A percentile compares a stretch with the other conserved stretches of the same genome.
Conservation (phyloP, 2,797 vertebrate genomes). For the Valencia hispanica region DNA sequence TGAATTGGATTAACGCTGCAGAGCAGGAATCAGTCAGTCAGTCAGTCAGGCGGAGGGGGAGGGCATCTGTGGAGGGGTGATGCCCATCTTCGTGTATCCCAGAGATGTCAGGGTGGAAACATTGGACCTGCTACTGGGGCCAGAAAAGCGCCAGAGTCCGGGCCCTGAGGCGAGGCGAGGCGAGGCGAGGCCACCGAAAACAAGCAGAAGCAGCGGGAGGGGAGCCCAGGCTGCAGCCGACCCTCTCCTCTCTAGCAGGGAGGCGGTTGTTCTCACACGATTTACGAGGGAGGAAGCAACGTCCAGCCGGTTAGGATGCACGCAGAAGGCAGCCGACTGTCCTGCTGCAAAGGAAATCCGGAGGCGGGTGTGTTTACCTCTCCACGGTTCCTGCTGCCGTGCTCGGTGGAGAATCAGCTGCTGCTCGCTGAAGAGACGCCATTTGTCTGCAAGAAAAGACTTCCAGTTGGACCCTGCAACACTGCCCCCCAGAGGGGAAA, state of each 20-base stretch:
- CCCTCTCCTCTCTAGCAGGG: slow-evolving; percentile 24
- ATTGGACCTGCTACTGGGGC: slow-evolving; percentile 59
- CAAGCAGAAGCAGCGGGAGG: slow-evolving; percentile 17
- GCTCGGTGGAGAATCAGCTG: slow-evolving; percentile 75
- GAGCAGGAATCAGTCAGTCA: slow-evolving; percentile 48
- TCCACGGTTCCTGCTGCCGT: slow-evolving; percentile 44
- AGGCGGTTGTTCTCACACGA: slow-evolving; percentile 34
- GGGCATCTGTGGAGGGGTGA: slow-evolving; percentile 51
- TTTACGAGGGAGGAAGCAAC: slow-evolving; percentile 21
- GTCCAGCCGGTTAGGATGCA: slow-evolving; percentile 26
- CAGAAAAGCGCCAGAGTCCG: slow-evolving; percentile 24
- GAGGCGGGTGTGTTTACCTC: slow-evolving; percentile 69
- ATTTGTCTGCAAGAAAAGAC: slow-evolving; percentile 70
- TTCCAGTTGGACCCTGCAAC: slow-evolving; percentile 30
- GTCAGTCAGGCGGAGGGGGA: slow-evolving; percentile 34
- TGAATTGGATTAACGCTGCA: slow-evolving; percentile 71
- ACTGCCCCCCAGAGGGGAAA: slow-evolving; percentile 40
- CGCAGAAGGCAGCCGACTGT: neutral
- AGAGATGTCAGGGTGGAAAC: slow-evolving; percentile 48
- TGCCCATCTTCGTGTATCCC: slow-evolving; percentile 61
- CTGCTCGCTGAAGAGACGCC: slow-evolving; percentile 76
- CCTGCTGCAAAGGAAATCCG: slow-evolving; percentile 29
- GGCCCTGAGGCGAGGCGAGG: slow-evolving; percentile 31
- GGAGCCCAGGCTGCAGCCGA: slow-evolving; percentile 43
- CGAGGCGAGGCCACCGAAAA: too few species aligned